Evolutionary conservation across 2,797 vertebrate species (phyloP), one percentile per base, ranked within the genome.

Genomic region (Darevskia nairensis): DNA sequence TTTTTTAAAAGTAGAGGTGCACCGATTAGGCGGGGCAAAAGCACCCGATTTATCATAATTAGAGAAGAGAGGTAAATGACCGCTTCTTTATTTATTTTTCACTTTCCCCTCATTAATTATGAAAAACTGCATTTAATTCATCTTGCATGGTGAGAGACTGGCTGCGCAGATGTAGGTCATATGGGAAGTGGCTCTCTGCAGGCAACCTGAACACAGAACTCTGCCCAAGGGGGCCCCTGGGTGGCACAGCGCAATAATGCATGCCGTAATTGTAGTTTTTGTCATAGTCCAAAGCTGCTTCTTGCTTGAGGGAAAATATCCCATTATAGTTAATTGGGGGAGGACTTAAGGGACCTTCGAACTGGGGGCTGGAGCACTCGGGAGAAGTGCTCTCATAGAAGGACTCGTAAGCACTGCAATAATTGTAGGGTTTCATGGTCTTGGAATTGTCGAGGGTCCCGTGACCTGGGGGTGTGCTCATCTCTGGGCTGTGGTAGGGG

Each of bases 291-390:
- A 97, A 96, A 94, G 98, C 97, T 91, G 98, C 98, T 94, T 99
- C 98, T 96, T 99, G 98, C 97, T 99, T 99, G 91, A 99, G 98
- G 96, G 99, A 99, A 97, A 99, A 99, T 96, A 99, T 99, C 96
- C 98, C 99, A 97, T 99, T 99, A 96, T 99, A 99, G 98, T 98
- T 99, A 97, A 99, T 98, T 90, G 98, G 98, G 76, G 99, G 98
- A 92, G 99, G 98, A 95, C 98, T 99, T 96, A 98, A 96, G 96
- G 98, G 98, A 95, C 98, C 96, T 95, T 99, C 98, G 92, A 99
- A 98, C 95, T 98, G 98, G 89, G 98, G 98, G 92, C 98, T 99
- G 93, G 97, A 96, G 50, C 97, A 97, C 96, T 99, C 99, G 0
- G 99, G 98, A 95, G 99, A 99, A 88, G 97, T 96, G 95, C 98